A percentile compares a stretch with the other conserved stretches of the same genome.
Evolutionary conservation across 1,140 invertebrate species (phyloP).

Genomic region (Drosophila pruinosa): DNA sequence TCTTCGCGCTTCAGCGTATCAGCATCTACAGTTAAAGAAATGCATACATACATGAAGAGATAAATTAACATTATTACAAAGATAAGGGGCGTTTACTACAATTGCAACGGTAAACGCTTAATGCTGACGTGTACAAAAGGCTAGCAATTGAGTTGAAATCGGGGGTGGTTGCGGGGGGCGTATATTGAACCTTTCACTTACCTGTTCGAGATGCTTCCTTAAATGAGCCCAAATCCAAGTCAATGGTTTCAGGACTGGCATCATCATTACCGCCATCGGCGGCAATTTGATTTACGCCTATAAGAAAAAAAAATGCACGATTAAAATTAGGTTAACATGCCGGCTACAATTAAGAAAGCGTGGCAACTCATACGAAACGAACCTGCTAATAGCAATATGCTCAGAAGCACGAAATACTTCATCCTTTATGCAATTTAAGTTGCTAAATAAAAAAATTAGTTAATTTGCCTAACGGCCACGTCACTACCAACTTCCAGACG

Average conservation of each 20-base stretch:
- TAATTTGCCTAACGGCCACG: constrained; percentile 59
- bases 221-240: constrained; percentile 90
- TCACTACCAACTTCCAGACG: constrained; percentile 45
- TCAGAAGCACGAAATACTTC: constrained; percentile 84
- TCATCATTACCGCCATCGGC: constrained; percentile 82
- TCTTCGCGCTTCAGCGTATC: constrained; percentile 94
- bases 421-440: constrained; percentile 76
- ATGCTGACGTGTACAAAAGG: constrained; percentile 68
- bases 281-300: constrained; percentile 78
- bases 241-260: constrained; percentile 85
- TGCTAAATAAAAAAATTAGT: constrained; percentile 20
- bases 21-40: constrained; percentile 84
- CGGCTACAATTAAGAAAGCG: constrained; percentile 29
- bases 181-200: constrained; percentile 76
- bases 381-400: constrained; percentile 84
- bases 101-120: constrained; percentile 30
- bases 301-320: constrained; percentile 25
- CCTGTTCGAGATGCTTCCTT: constrained; percentile 93
- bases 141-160: not conserved
- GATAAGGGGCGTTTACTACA: constrained; percentile 40
- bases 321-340: constrained; percentile 72
- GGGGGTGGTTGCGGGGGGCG: no score
- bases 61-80: not conserved
- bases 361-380: constrained; percentile 47
- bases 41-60: not conserved